Evolutionary conservation across 2,888 invertebrate species (phyloP), one percentile per base, ranked within the genome.

Genomic region (Nomada goodeniana): DNA sequence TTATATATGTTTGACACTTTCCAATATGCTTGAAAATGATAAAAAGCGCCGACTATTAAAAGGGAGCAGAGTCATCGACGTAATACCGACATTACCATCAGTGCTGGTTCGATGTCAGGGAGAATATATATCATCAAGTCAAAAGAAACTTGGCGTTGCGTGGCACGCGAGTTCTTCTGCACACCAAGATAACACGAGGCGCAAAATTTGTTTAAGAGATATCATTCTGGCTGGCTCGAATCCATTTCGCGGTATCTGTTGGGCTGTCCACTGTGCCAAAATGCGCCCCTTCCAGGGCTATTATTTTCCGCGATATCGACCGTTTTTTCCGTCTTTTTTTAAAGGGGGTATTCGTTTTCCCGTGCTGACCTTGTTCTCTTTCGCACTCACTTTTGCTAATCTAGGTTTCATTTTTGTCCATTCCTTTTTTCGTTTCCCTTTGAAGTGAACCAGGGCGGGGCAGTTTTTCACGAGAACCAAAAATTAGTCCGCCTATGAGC

Each of bases 151-250:
- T 2, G 0, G 42, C 7, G 2, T 4, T 9, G n/a, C 13, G 7
- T 60, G 47, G 50, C 15, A 4, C 29, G 10, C 13, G 53, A 50
- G n/a, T 29, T 13, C 50, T 29, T 13, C 26, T 50, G n/a, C 44
- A 23, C 52, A 18, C 13, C 57, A 3, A 57, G 71, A 77, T 77
- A 78, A 78, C 44, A 4, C n/a, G n/a, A 61, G 50, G 67, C 5
- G 65, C 26, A 60, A 76, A 79, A 82, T 82, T 83, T 82, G 82
- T 83, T 83, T 82, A 82, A 82, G 73, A 71, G 83, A 71, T 83
- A 82, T 73, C 74, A 69, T 59, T 79, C 73, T 60, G 53, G 36
- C 73, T 82, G 73, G 77, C 83, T 77, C 61, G 67, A 71, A 77
- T 77, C 82, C 77, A 67, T 82, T 78, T 52, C 47, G n/a, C 18